A percentile compares a stretch with the other conserved stretches of the same genome.
These are phyloP conservation scores for Squalus acanthias DNA, from an alignment of 2,797 vertebrate species.

Conservation along the genomic window DNA sequence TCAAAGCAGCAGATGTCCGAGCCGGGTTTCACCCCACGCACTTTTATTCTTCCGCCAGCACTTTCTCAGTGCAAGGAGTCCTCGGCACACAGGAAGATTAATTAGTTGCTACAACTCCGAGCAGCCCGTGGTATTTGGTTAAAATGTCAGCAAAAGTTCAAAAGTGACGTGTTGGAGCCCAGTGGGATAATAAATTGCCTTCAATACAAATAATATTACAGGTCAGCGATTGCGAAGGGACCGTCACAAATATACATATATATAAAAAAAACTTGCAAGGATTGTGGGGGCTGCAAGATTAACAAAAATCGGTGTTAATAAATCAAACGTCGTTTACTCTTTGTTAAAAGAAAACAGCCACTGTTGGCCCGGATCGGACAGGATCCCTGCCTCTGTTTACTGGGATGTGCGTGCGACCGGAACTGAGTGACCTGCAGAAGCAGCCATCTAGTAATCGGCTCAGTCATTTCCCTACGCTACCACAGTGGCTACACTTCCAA, in stretches of 20 bases:
- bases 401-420: not conserved
- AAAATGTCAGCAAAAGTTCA: constrained; percentile 29
- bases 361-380: no score
- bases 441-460: not conserved
- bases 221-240: not conserved
- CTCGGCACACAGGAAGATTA: not conserved
- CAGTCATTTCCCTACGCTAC: not conserved
- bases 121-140: constrained; percentile 10
- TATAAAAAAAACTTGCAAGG: not conserved
- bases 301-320: not conserved
- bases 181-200: not conserved
- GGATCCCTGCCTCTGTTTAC: not conserved
- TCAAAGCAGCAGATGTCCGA: not conserved
- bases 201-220: constrained; percentile 7
- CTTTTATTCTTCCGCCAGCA: not conserved
- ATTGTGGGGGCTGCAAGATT: not conserved
- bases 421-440: not conserved
- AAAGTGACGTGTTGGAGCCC: not conserved
- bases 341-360: not conserved
- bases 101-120: not conserved
- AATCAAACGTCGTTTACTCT: not conserved
- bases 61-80: not conserved
- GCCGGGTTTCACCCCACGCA: not conserved
- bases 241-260: not conserved
- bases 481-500: not conserved